Conservation (phyloP, 2,888 invertebrate species). For the Synanthedon tipuliformis region DNA sequence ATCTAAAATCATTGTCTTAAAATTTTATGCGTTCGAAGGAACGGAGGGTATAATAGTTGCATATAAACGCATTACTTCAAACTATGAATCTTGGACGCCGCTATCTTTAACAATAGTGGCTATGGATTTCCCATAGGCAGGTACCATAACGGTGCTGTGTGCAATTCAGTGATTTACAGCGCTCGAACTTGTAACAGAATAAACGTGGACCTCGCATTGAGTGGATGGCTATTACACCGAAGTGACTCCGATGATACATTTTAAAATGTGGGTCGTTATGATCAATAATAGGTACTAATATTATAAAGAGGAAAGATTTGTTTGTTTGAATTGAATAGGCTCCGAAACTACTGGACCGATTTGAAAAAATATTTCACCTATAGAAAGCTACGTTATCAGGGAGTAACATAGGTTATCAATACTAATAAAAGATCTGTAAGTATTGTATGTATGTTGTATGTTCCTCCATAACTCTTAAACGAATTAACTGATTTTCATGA, state of each 20-base stretch:
- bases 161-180: slow-evolving; percentile 63
- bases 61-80: slow-evolving; percentile 6
- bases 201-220: slow-evolving; percentile 34
- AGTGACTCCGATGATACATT: background rate
- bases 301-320: too few species aligned
- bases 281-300: too few species aligned
- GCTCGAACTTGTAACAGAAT: slow-evolving; percentile 38
- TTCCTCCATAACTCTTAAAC: too few species aligned
- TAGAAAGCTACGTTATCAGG: too few species aligned
- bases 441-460: too few species aligned
- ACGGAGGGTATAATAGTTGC: background rate
- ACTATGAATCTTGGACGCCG: slow-evolving; percentile 21
- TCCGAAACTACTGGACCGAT: too few species aligned
- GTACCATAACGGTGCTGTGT: slow-evolving; percentile 52
- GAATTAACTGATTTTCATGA: too few species aligned
- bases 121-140: slow-evolving; percentile 51
- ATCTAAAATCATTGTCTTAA: background rate
- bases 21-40: background rate
- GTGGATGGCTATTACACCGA: slow-evolving; percentile 25
- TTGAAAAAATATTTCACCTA: too few species aligned
- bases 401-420: too few species aligned
- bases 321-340: too few species aligned
- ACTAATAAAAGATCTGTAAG: too few species aligned
- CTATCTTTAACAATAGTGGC: slow-evolving; percentile 33
- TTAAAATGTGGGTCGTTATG: too few species aligned